These are phyloP conservation scores for Sternarchorhynchus goeldii DNA, from an alignment of 2,797 vertebrate species.

Conservation along the genomic window DNA sequence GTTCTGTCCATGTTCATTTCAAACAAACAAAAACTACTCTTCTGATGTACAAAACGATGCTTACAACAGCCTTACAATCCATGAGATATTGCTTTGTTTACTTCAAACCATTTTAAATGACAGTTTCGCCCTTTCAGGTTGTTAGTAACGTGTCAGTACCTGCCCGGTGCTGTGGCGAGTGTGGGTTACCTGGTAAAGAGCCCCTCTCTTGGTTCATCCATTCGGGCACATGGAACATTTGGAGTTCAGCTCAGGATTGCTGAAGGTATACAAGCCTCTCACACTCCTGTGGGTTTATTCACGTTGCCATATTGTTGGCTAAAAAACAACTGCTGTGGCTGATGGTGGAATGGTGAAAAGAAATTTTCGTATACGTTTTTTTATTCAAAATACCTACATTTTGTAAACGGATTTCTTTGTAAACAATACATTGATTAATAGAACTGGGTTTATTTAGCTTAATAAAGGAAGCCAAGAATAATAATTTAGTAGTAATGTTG, in stretches of 20 bases:
- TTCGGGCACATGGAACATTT: conserved; percentile 72
- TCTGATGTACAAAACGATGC: too few relatives aligned
- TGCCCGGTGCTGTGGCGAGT: conserved; percentile 62
- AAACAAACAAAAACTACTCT: too few relatives aligned
- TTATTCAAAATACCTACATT: background rate
- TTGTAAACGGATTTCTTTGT: too few relatives aligned
- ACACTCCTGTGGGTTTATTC: too few relatives aligned
- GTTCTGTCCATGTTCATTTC: too few relatives aligned
- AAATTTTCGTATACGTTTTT: too few relatives aligned
- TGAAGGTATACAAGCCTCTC: conserved; percentile 63
- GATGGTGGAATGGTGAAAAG: background rate
- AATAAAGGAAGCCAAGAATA: too few relatives aligned
- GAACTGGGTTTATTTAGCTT: background rate
- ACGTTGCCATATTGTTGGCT: too few relatives aligned
- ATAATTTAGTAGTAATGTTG: too few relatives aligned
- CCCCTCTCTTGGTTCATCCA: conserved; percentile 68
- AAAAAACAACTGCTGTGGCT: too few relatives aligned
- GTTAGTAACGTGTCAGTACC: conserved; percentile 76
- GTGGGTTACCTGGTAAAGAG: conserved; percentile 77
- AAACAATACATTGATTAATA: background rate
- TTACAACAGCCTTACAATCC: too few relatives aligned
- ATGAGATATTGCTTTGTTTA: too few relatives aligned
- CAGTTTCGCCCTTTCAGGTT: conserved; percentile 62
- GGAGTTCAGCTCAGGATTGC: conserved; percentile 80
- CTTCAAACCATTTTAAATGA: background rate